Evolutionary conservation across 1,140 invertebrate genomes (phyloP).

Genomic region (Monomorium pharaonis): DNA sequence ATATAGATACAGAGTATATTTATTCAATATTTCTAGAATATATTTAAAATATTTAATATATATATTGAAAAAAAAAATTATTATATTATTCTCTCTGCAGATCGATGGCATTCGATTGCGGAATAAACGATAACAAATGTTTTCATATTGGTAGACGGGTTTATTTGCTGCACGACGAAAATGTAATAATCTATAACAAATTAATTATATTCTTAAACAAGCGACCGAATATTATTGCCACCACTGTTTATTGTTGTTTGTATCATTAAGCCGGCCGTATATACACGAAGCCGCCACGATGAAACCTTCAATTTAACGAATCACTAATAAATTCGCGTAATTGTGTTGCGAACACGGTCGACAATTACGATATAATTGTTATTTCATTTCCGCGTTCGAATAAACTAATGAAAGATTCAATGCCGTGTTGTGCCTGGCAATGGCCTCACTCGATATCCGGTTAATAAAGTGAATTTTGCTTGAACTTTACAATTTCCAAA

Average conservation of each 20-base stretch:
- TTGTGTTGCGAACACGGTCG: conserved; percentile 50
- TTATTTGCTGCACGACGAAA: conserved; percentile 57
- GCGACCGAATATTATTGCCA: conserved; percentile 52
- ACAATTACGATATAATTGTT: conserved; percentile 59
- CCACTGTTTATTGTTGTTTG: conserved; percentile 57
- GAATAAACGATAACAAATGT: conserved; percentile 58
- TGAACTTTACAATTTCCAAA: conserved; percentile 19
- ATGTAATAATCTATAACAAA: conserved; percentile 60
- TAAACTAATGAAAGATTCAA: conserved; percentile 60
- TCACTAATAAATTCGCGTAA: conserved; percentile 59
- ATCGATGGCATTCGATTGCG: conserved; percentile 31
- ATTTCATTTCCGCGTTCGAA: conserved; percentile 53
- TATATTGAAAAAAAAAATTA: conserved; percentile 51
- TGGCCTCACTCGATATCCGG: conserved; percentile 34
- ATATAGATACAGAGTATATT: neutral
- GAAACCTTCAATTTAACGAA: conserved; percentile 58
- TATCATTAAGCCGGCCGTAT: conserved; percentile 44
- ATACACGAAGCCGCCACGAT: conserved; percentile 40
- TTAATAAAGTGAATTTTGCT: conserved; percentile 43
- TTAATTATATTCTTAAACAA: conserved; percentile 64
- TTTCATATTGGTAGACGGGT: conserved; percentile 45
- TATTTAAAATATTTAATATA: neutral
- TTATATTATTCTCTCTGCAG: conserved; percentile 39
- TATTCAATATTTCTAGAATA: neutral
- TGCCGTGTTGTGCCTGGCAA: conserved; percentile 14